A percentile compares a stretch with the other conserved stretches of the same genome.
Evolutionary conservation across 2,888 invertebrate genomes (phyloP).

Genomic region (Sussaba pulchella): DNA sequence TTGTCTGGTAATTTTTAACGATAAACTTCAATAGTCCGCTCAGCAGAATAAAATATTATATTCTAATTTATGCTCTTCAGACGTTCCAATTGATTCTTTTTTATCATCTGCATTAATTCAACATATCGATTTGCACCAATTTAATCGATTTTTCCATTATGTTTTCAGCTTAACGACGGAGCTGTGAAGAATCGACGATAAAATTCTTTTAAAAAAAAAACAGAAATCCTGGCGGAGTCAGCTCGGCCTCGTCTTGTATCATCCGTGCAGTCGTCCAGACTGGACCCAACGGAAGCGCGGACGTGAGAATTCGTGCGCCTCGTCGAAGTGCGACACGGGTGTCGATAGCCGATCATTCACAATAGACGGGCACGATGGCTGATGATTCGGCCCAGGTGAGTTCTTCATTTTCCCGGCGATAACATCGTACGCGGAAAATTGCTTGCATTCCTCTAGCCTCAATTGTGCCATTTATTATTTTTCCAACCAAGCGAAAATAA

Average conservation of each 20-base stretch:
- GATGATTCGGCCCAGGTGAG: conserved; percentile 68
- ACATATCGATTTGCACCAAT: too few relatives aligned
- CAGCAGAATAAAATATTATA: too few relatives aligned
- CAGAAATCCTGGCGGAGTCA: not conserved
- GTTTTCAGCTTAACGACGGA: conserved; percentile 25
- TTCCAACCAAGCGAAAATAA: not conserved
- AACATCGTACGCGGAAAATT: not conserved
- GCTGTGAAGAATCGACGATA: not conserved
- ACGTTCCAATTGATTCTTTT: too few relatives aligned
- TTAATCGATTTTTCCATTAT: not conserved
- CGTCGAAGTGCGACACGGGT: conserved; percentile 61
- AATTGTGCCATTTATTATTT: not conserved
- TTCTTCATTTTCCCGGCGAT: not conserved
- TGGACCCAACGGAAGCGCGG: conserved; percentile 55
- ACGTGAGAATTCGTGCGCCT: conserved; percentile 49
- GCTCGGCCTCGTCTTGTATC: conserved; percentile 7
- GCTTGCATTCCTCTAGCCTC: not conserved
- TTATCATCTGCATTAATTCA: too few relatives aligned
- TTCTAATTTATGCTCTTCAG: too few relatives aligned
- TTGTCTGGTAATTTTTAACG: too few relatives aligned
- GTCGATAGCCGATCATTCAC: conserved; percentile 64
- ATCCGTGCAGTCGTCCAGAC: conserved; percentile 30
- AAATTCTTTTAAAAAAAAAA: not conserved
- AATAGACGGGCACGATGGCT: conserved; percentile 72
- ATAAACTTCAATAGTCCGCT: too few relatives aligned